Evolutionary conservation across 2,113 vertebrate species (phyloP).

Genomic region (Struthio camelus): DNA sequence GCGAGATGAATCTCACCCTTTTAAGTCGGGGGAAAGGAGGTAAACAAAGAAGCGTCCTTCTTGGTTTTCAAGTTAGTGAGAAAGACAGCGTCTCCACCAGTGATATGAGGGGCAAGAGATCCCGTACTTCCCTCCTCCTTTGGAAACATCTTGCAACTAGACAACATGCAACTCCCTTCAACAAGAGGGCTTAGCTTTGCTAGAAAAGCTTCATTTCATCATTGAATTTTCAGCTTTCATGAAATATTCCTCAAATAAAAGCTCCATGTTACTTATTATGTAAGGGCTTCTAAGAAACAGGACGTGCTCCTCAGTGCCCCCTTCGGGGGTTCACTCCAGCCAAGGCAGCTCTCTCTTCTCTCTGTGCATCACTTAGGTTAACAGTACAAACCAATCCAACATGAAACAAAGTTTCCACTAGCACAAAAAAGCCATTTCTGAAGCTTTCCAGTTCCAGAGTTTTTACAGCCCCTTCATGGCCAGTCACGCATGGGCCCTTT

Average conservation of each 20-base stretch:
- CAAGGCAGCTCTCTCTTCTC: neutral
- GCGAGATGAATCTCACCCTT: neutral
- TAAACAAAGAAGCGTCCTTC: neutral
- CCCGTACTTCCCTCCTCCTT: neutral
- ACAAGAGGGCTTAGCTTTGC: neutral
- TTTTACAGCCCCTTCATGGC: neutral
- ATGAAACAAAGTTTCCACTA: neutral
- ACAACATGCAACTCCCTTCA: neutral
- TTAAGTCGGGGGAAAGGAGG: neutral
- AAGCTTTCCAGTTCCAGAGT: neutral
- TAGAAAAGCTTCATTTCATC: neutral
- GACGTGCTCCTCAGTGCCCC: neutral
- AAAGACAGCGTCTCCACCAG: neutral
- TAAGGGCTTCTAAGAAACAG: neutral
- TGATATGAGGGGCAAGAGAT: neutral
- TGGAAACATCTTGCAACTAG: neutral
- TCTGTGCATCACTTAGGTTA: neutral
- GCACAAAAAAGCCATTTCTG: neutral
- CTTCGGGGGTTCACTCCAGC: neutral
- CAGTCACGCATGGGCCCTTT: accelerated
- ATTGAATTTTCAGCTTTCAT: neutral
- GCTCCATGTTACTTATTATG: accelerated
- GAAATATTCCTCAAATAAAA: neutral
- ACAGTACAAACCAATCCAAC: neutral
- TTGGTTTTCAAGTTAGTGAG: accelerated